Conservation (phyloP, 2,113 vertebrate species). For the Gadus chalcogrammus region DNA sequence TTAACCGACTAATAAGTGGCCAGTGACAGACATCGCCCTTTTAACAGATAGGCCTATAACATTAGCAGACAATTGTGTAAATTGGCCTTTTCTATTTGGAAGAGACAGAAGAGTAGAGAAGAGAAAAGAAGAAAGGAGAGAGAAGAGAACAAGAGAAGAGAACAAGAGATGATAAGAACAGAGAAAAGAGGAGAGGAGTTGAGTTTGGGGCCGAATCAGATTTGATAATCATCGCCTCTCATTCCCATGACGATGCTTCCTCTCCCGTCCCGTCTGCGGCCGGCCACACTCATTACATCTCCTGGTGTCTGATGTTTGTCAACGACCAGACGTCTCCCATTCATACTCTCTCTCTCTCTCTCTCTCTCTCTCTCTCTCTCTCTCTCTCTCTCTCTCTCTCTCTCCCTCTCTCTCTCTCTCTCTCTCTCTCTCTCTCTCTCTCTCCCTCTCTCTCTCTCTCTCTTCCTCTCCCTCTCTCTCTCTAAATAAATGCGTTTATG, state of each 20-base stretch:
- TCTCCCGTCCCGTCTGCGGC: constrained; percentile 67
- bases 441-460: too few relatives aligned
- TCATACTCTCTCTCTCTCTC: constrained; percentile 10
- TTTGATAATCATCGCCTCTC: constrained; percentile 65
- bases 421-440: too few relatives aligned
- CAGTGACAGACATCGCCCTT: too few relatives aligned
- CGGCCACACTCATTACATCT: constrained; percentile 53
- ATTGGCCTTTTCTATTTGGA: background rate
- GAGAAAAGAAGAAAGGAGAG: background rate
- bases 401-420: too few relatives aligned
- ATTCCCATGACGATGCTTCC: constrained; percentile 77
- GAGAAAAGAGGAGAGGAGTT: constrained; percentile 11
- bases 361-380: background rate
- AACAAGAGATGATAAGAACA: background rate
- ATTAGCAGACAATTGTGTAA: too few relatives aligned
- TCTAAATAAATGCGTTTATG: constrained; percentile 43
- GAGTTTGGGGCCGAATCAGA: constrained; percentile 28
- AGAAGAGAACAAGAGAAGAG: constrained; percentile 17
- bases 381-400: too few relatives aligned
- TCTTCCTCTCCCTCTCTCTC: constrained; percentile 8
- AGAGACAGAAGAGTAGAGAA: background rate
- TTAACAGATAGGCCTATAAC: too few relatives aligned
- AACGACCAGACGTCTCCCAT: constrained; percentile 50
- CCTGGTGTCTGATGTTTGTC: constrained; percentile 62
- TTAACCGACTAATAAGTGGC: too few relatives aligned